Percentiles rank a stretch among this genome's conserved stretches.
phyloP scores from a whole-genome alignment of 2,113 vertebrate species.

The Chitala chitala region DNA sequence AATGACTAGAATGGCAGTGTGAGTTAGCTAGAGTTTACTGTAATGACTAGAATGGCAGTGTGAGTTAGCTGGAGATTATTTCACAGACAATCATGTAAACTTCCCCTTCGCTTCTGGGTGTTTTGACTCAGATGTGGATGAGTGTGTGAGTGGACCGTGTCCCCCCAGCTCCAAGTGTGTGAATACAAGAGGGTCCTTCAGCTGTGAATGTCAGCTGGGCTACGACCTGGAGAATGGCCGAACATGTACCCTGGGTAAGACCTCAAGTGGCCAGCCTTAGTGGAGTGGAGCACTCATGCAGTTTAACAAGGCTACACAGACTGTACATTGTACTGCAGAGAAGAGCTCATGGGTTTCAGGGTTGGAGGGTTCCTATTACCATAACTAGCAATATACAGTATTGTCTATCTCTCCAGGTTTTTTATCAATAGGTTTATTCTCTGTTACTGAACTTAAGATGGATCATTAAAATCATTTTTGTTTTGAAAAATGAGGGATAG shows the following conservation, averaged over 20 bases:
- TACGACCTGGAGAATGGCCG: constrained; percentile 80
- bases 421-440: not conserved
- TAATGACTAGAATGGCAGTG: no score
- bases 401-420: not conserved
- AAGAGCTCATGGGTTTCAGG: not conserved
- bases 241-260: constrained; percentile 80
- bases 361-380: no score
- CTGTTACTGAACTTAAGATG: no score
- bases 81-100: not conserved
- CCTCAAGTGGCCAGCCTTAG: not conserved
- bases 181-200: constrained; percentile 78
- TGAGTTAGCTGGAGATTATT: no score
- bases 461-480: not conserved
- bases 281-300: not conserved
- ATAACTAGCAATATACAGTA: not conserved
- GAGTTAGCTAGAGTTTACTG: no score
- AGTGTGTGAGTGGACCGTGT: constrained; percentile 77
- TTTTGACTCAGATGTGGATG: constrained; percentile 71
- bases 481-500: not conserved
- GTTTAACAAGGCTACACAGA: not conserved
- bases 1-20: no score
- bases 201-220: constrained; percentile 80
- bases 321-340: not conserved
- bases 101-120: not conserved
- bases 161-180: constrained; percentile 70